Evolutionary conservation across 2,888 invertebrate genomes (phyloP).

Genomic region (Drosophila percnosoma): DNA sequence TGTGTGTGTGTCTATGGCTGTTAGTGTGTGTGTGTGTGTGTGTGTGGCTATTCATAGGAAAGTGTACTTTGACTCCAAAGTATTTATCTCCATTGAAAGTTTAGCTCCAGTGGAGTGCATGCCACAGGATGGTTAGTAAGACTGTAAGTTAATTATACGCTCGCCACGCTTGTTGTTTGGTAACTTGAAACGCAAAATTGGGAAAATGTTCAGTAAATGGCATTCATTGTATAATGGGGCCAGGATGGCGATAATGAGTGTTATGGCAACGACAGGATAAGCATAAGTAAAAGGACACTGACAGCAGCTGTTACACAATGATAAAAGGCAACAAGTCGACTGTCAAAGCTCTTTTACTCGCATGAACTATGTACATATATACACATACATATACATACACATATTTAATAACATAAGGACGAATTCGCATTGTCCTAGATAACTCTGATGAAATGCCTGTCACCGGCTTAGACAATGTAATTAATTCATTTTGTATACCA

Average conservation of each 20-base stretch:
- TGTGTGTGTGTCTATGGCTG: too few species aligned
- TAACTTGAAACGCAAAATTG: slow-evolving; percentile 57
- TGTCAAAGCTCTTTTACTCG: slow-evolving; percentile 18
- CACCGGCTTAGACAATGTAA: background rate
- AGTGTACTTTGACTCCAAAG: slow-evolving; percentile 27
- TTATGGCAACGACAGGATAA: slow-evolving; percentile 62
- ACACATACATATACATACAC: background rate
- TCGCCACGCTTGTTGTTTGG: slow-evolving; percentile 44
- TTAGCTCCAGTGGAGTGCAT: slow-evolving; percentile 8
- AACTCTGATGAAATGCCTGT: background rate
- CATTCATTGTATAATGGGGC: slow-evolving; percentile 37
- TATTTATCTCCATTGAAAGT: slow-evolving; percentile 41
- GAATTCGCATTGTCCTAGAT: background rate
- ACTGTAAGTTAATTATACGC: slow-evolving; percentile 69
- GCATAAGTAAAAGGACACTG: slow-evolving; percentile 50
- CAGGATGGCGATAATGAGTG: slow-evolving; percentile 61
- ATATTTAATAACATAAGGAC: slow-evolving; percentile 2
- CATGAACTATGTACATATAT: background rate
- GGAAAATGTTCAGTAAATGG: slow-evolving; percentile 16
- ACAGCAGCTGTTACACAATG: slow-evolving; percentile 60
- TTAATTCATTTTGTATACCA: background rate
- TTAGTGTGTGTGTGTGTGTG: too few species aligned
- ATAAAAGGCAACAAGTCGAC: slow-evolving; percentile 46
- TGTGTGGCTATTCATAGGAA: background rate
- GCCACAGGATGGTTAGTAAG: slow-evolving; percentile 46